Evolutionary conservation across 2,888 invertebrate species (phyloP), one percentile per base, ranked within the genome.

Genomic region (Drosophila peninsularis): DNA sequence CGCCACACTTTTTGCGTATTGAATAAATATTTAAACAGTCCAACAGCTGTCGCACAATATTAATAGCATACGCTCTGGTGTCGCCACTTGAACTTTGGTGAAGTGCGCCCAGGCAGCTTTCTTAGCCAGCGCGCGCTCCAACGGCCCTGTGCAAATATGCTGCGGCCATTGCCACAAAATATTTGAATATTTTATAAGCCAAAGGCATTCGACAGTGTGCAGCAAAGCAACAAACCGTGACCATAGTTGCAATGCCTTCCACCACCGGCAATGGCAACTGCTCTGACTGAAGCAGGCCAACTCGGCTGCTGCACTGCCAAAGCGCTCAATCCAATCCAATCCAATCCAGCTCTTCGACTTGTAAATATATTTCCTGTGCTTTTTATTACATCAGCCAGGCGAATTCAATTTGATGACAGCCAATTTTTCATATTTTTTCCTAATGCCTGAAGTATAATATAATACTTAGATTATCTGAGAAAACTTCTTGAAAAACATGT

Each of bases 181-280:
- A 80, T 78, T 85, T 88, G 87, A 84, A 85, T 85, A 85, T 85
- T 85, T 85, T 87, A 85, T 81, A 85, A 84, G 72, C 84, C 82
- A 82, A 86, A 70, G 76, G 69, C 87, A 80, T 70, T 78, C 80
- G 75, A 69, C 75, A 68, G 66, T 58, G 62, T 62, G 74, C 55
- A 78, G 62, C 81, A 71, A 62, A 58, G 75, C 82, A 75, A 77
- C 80, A 71, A 79, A 62, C 78, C 67, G 66, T 68, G 75, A 72
- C 79, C 79, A 57, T 79, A 75, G 75, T 74, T 85, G 80, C 82
- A 77, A 67, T 61, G 65, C 65, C 62, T n/a, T 49, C 60, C 30
- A 30, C 10, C 10, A 30, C 9, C 10, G 10, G n/a, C 37, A 37
- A 17, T 9, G 3, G 37, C 37, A 37, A 9, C n/a, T 0, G n/a